Base-by-base conservation (phyloP, 2,888 invertebrate species). In the Morinoia aosen region DNA sequence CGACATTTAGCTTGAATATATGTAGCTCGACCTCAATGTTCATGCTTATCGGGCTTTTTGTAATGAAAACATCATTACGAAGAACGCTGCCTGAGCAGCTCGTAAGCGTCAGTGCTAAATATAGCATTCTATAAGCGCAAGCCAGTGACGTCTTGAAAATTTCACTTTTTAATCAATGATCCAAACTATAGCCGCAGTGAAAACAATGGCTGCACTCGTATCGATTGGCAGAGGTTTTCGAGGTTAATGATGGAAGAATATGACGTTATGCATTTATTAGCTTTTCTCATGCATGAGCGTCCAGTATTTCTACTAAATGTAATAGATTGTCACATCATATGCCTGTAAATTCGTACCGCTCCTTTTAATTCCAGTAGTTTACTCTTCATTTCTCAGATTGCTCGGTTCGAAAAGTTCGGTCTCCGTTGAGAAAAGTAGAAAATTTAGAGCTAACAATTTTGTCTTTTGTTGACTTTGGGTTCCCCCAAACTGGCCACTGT, bases 391-490 rank as follows among this genome's bases (percentile, higher is more conserved):
- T 76, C 76, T 16, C 16, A 76, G 76, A 76, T 76, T 76, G 33
- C 76, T 76, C 76, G 25, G 8, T 76, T 76, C 8, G 76, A 76
- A 76, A 76, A 76, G 76, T 76, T 76, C 76, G 25, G 76, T 33
- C 76, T 61, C 8, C 76, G 76, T 76, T 76, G 76, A 76, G 76
- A 76, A 76, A 76, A 76, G 90, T 40, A 19, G 90, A 90, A 90
- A 90, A 90, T 90, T 90, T 90, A 39, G 90, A 90, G 90, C 40
- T 48, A 90, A 93, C 48, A 93, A 93, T 93, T 93, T 56, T 93
- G 93, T 56, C 93, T 93, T 93, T 93, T 93, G 93, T 93, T 93
- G 93, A 93, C 93, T 93, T 93, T 93, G n/a, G 93, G 93, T 57
- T 48, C 57, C 93, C 57, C 93, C 57, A 48, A 57, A 93, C 93